Percentiles rank a stretch among this genome's conserved stretches.
Evolutionary conservation across 2,113 vertebrate species (phyloP).

Genomic region (Saccopteryx leptura): DNA sequence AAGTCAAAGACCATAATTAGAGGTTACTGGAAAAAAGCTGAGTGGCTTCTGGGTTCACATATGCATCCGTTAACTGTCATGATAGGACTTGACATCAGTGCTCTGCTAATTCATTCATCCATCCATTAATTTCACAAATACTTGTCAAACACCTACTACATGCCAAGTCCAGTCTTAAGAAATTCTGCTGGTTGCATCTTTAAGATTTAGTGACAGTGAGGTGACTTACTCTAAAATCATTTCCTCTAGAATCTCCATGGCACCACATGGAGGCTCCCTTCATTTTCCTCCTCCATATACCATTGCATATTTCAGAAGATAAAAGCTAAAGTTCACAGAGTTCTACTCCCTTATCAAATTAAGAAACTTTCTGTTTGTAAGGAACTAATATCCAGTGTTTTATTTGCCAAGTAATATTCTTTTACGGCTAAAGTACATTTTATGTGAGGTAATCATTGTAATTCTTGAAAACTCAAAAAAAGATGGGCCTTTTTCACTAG

Average conservation of each 20-base stretch:
- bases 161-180: neutral
- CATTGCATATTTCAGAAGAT: neutral
- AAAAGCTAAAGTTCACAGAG: neutral
- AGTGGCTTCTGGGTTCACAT: neutral
- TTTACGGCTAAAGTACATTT: slow-evolving; percentile 26
- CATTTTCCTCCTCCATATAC: neutral
- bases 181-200: neutral
- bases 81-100: neutral
- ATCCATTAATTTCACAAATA: neutral
- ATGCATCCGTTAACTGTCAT: neutral
- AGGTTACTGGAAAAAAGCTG: neutral
- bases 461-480: slow-evolving; percentile 51
- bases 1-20: neutral
- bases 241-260: neutral
- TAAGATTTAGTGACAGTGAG: neutral
- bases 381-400: neutral
- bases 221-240: neutral
- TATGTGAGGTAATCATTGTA: neutral
- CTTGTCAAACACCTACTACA: neutral
- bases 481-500: neutral
- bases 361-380: neutral
- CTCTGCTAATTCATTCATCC: neutral
- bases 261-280: neutral
- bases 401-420: slow-evolving; percentile 50
- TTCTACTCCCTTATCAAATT: neutral